Conservation (phyloP, 2,888 invertebrate species). For the Saturnia pavonia region DNA sequence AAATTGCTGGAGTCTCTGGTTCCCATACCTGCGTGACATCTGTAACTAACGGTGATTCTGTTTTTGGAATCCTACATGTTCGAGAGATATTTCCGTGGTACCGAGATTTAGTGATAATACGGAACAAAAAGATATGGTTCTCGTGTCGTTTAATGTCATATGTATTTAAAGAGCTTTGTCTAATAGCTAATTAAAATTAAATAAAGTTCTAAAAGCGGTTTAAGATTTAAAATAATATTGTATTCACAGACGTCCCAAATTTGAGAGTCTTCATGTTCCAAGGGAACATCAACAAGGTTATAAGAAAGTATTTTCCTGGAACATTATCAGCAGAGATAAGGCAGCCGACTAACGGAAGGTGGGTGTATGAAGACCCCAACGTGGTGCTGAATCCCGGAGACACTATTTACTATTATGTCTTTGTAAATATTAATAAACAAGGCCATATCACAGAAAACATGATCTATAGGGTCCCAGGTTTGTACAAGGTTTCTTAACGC, state of each 20-base stretch:
- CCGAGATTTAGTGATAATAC: too few relatives aligned
- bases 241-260: conserved; percentile 69
- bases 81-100: too few relatives aligned
- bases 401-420: conserved; percentile 83
- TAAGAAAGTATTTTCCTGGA: conserved; percentile 76
- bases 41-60: too few relatives aligned
- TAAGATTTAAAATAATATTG: background rate
- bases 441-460: conserved; percentile 70
- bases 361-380: conserved; percentile 75
- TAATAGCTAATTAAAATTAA: too few relatives aligned
- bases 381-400: conserved; percentile 76
- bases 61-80: too few relatives aligned
- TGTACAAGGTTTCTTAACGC: conserved; percentile 23
- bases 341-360: conserved; percentile 66
- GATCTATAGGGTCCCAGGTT: conserved; percentile 66
- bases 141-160: too few relatives aligned
- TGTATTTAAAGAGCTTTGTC: too few relatives aligned
- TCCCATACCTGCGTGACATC: too few relatives aligned
- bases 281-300: conserved; percentile 82
- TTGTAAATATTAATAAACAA: conserved; percentile 75
- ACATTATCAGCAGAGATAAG: conserved; percentile 74
- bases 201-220: too few relatives aligned
- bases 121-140: too few relatives aligned
- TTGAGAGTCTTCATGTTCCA: conserved; percentile 84
- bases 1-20: too few relatives aligned